Conservation (phyloP, 2,113 vertebrate species). For the Halcyon malimbica region DNA sequence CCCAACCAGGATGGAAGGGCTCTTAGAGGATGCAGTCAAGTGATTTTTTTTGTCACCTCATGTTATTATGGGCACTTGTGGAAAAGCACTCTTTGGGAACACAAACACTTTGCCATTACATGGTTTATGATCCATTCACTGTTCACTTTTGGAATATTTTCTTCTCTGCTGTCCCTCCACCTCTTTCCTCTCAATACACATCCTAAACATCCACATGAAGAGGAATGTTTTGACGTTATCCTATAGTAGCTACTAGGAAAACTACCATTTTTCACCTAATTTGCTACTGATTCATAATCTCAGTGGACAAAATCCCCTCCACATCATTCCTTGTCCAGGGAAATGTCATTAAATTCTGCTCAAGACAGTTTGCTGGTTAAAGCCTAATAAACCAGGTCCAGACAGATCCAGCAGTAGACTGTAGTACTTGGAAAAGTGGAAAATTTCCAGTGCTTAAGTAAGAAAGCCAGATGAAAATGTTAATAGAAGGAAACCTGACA, state of each 20-base stretch:
- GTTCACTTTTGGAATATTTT: neutral
- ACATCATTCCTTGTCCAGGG: neutral
- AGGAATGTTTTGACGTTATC: neutral
- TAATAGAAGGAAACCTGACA: neutral
- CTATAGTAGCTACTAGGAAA: neutral
- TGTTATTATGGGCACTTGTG: neutral
- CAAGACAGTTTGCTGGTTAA: neutral
- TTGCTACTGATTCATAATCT: neutral
- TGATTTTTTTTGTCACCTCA: neutral
- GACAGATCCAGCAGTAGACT: neutral
- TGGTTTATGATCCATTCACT: neutral
- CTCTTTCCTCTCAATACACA: neutral
- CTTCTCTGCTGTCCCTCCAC: neutral
- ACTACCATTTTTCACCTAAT: neutral
- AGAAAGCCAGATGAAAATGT: neutral
- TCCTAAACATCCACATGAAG: neutral
- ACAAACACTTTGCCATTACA: neutral
- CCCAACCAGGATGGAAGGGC: neutral
- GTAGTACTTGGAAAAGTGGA: neutral
- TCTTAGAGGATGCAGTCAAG: neutral
- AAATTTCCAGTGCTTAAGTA: neutral
- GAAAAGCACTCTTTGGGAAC: neutral
- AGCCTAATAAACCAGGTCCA: neutral
- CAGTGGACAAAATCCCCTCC: too few relatives aligned
- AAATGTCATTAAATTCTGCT: neutral